phyloP scores from a whole-genome alignment of 1,140 invertebrate genomes.

The Sarcophaga peregrina region DNA sequence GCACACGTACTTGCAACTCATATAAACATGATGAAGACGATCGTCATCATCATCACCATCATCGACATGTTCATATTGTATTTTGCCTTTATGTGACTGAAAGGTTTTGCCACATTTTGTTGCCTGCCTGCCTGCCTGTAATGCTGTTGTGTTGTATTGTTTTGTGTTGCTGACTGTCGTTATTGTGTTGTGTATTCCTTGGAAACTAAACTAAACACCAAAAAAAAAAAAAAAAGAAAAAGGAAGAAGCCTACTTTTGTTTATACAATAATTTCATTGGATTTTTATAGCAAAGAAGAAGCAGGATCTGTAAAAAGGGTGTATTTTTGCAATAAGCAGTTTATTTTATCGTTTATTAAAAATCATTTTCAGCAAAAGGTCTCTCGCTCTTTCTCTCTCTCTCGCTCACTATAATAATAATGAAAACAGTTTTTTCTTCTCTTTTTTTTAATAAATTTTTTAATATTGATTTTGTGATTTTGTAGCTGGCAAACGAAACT shows the following conservation, averaged over 20 bases:
- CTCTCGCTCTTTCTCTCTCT: no score
- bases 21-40: background rate
- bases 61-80: background rate
- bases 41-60: background rate
- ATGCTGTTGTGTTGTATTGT: no score
- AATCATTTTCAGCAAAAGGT: slow-evolving; percentile 55
- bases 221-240: background rate
- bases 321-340: slow-evolving; percentile 59
- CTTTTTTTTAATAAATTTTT: no score
- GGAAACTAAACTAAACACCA: background rate
- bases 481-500: no score
- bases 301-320: no score
- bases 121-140: background rate
- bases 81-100: background rate
- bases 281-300: no score
- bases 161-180: background rate
- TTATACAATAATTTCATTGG: no score
- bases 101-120: background rate
- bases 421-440: no score
- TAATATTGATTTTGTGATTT: no score
- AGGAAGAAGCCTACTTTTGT: background rate
- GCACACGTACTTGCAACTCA: background rate
- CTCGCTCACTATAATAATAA: no score
- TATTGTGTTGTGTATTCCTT: background rate
- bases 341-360: slow-evolving; percentile 67